Evolutionary conservation across 2,797 vertebrate genomes (phyloP).

Genomic region (Chelon labrosus): DNA sequence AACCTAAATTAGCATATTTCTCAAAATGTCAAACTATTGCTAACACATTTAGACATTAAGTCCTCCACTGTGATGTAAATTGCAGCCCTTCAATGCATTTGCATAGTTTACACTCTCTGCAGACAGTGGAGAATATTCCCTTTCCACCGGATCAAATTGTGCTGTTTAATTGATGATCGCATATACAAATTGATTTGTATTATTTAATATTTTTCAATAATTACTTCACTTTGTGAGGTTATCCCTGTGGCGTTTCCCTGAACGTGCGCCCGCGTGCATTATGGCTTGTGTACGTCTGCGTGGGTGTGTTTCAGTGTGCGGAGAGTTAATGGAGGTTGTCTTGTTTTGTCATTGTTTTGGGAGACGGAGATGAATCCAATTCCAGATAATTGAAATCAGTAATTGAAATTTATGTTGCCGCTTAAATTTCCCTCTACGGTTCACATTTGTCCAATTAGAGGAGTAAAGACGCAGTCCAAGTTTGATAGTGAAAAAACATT

Average conservation of each 20-base stretch:
- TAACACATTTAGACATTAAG: not conserved
- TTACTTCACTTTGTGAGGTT: constrained; percentile 29
- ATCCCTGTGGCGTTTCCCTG: constrained; percentile 25
- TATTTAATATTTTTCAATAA: constrained; percentile 48
- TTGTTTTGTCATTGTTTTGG: constrained; percentile 51
- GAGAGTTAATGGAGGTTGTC: constrained; percentile 42
- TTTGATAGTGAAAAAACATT: constrained; percentile 46
- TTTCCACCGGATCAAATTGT: constrained; percentile 13
- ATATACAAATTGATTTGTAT: constrained; percentile 38
- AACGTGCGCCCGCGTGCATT: not conserved
- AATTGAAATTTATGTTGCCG: constrained; percentile 75
- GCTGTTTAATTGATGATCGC: constrained; percentile 36
- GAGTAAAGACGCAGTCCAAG: constrained; percentile 42
- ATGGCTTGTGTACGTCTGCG: constrained; percentile 7
- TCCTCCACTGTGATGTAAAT: not conserved
- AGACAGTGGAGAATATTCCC: constrained; percentile 1
- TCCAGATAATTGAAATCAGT: constrained; percentile 70
- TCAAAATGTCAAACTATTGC: not conserved
- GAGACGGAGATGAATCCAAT: constrained; percentile 71
- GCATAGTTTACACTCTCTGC: not conserved
- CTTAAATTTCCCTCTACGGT: constrained; percentile 47
- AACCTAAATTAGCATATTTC: not conserved
- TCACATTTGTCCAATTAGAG: constrained; percentile 64
- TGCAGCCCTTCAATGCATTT: not conserved
- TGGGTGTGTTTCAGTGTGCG: not conserved